A percentile compares a stretch with the other conserved stretches of the same genome.
phyloP scores from a whole-genome alignment of 2,113 vertebrate genomes.

The Cacatua alba region DNA sequence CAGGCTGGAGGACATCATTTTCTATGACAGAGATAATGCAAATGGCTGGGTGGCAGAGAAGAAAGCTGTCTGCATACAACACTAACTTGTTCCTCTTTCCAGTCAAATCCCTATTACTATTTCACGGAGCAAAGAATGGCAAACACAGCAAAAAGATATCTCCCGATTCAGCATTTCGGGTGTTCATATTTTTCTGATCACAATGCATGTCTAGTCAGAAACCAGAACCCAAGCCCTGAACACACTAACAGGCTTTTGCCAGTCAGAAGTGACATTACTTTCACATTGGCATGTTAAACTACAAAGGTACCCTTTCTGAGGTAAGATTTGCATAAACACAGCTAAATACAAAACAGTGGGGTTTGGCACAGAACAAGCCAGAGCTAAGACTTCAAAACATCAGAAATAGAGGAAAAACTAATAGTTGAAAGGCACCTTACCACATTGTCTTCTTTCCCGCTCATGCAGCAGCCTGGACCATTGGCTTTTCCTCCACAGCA shows the following conservation, averaged over 20 bases:
- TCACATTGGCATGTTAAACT: not conserved
- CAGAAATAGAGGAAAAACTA: not conserved
- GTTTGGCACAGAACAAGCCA: not conserved
- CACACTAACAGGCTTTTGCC: not conserved
- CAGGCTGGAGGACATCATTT: constrained; percentile 64
- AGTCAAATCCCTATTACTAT: not conserved
- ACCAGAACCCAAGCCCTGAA: not conserved
- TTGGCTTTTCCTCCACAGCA: constrained; percentile 80
- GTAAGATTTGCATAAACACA: not conserved
- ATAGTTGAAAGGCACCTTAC: constrained; percentile 38
- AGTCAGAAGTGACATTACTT: not conserved
- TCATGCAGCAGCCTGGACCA: constrained; percentile 82
- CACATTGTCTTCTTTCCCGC: constrained; percentile 33
- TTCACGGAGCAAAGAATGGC: not conserved
- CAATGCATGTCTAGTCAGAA: not conserved
- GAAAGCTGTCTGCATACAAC: not conserved
- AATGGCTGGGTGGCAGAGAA: not conserved
- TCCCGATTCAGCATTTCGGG: not conserved
- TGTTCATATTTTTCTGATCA: not conserved
- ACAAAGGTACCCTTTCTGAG: not conserved
- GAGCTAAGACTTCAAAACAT: not conserved
- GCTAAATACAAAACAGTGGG: not conserved
- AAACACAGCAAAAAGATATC: not conserved
- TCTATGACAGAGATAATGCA: constrained; percentile 51
- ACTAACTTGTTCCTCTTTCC: not conserved